These are phyloP conservation scores for Xyrauchen texanus DNA, from an alignment of 2,113 vertebrate species.

Conservation along the genomic window DNA sequence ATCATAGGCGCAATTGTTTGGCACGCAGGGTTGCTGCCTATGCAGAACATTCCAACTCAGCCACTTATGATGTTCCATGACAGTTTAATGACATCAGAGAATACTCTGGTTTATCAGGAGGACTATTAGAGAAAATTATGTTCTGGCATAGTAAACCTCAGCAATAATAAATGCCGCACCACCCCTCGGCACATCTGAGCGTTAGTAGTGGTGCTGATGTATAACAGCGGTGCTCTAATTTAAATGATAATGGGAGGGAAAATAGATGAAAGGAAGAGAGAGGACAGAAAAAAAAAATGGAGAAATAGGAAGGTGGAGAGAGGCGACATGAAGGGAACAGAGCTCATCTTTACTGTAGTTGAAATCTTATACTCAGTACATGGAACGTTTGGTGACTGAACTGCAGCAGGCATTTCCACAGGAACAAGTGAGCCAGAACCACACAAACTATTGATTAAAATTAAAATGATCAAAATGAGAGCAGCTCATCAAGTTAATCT, in stretches of 20 bases:
- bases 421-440: conserved; percentile 17
- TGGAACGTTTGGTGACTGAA: conserved; percentile 32
- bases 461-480: not conserved
- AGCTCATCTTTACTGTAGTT: conserved; percentile 17
- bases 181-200: conserved; percentile 22
- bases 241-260: not conserved
- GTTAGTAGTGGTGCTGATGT: conserved; percentile 22
- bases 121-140: not conserved
- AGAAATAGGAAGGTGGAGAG: not conserved
- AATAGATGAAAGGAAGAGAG: not conserved
- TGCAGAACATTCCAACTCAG: no score
- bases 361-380: not conserved
- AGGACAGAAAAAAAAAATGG: not conserved
- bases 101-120: not conserved
- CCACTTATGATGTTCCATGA: no score
- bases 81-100: not conserved
- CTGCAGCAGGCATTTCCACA: conserved; percentile 23
- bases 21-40: no score
- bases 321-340: not conserved
- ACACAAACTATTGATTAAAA: not conserved
- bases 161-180: not conserved
- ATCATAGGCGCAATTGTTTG: no score
- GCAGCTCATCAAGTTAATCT: not conserved
- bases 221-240: not conserved
- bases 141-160: conserved; percentile 10